Conservation (phyloP, 2,797 vertebrate species). For the Sebastes goodei region DNA sequence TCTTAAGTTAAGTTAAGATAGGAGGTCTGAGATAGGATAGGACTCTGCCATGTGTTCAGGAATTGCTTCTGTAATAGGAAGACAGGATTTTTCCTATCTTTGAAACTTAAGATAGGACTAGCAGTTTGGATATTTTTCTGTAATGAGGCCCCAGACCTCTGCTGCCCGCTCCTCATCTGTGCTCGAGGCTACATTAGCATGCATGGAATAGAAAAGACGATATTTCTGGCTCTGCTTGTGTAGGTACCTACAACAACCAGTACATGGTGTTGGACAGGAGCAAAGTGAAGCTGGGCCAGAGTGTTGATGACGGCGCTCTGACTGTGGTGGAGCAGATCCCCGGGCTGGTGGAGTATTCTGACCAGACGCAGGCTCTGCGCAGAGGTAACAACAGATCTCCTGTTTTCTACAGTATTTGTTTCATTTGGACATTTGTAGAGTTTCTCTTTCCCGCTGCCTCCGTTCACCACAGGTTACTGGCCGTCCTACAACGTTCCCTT, state of each 20-base stretch:
- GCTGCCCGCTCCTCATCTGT: background rate
- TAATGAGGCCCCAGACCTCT: background rate
- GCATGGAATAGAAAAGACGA: background rate
- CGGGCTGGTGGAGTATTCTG: conserved; percentile 89
- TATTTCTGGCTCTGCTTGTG: background rate
- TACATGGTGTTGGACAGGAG: conserved; percentile 94
- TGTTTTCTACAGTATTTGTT: background rate
- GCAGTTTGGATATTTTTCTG: too few relatives aligned
- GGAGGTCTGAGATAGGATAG: too few relatives aligned
- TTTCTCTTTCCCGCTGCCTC: rapidly evolving
- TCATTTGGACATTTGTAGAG: background rate
- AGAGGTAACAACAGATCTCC: conserved; percentile 80
- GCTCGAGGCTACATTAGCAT: background rate
- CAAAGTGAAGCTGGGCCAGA: conserved; percentile 82
- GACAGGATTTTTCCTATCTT: too few relatives aligned
- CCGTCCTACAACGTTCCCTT: conserved; percentile 95
- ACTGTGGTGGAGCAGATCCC: conserved; percentile 94
- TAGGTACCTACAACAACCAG: conserved; percentile 95
- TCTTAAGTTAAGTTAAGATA: too few relatives aligned
- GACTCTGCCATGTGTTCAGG: too few relatives aligned
- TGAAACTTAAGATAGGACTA: too few relatives aligned
- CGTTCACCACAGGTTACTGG: conserved; percentile 87
- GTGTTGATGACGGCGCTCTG: conserved; percentile 85
- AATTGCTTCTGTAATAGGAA: too few relatives aligned
- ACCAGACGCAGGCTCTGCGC: conserved; percentile 89